Conservation (phyloP, 2,113 vertebrate species). For the Zosterops pallidus region DNA sequence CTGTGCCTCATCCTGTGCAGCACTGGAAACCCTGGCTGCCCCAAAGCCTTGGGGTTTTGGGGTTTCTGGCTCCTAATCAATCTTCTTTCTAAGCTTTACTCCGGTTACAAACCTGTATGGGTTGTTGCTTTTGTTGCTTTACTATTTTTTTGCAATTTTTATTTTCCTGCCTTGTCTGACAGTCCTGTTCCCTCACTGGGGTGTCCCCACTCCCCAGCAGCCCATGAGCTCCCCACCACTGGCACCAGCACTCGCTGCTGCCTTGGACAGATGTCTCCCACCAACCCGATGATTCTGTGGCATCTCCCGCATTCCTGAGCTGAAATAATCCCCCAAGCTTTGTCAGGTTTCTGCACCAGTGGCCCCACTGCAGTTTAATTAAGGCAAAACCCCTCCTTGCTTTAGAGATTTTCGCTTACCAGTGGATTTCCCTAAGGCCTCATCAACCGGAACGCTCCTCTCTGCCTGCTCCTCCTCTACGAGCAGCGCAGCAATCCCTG, state of each 20-base stretch:
- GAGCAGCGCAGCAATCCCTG: not conserved
- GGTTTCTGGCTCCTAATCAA: not conserved
- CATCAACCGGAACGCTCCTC: not conserved
- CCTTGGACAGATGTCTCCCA: not conserved
- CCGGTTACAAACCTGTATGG: not conserved
- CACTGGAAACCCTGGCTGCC: not conserved
- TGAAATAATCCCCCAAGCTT: not conserved
- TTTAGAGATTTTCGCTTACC: not conserved
- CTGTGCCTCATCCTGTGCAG: not conserved
- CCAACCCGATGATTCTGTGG: rapidly evolving
- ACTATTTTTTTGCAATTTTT: not conserved
- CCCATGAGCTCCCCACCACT: not conserved
- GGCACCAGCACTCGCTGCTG: not conserved
- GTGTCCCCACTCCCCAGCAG: not conserved
- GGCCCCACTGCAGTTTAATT: constrained; percentile 26
- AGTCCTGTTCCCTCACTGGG: not conserved
- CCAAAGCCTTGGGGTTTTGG: not conserved
- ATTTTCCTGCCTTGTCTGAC: not conserved
- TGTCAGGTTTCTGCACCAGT: not conserved
- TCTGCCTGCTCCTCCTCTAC: not conserved
- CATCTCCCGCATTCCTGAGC: not conserved
- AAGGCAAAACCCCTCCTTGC: not conserved
- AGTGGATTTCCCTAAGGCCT: not conserved
- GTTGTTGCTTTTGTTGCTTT: not conserved
- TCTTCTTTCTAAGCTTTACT: not conserved